Evolutionary conservation across 2,113 vertebrate genomes (phyloP), one percentile per base, ranked within the genome.

Genomic region (Numenius arquata): DNA sequence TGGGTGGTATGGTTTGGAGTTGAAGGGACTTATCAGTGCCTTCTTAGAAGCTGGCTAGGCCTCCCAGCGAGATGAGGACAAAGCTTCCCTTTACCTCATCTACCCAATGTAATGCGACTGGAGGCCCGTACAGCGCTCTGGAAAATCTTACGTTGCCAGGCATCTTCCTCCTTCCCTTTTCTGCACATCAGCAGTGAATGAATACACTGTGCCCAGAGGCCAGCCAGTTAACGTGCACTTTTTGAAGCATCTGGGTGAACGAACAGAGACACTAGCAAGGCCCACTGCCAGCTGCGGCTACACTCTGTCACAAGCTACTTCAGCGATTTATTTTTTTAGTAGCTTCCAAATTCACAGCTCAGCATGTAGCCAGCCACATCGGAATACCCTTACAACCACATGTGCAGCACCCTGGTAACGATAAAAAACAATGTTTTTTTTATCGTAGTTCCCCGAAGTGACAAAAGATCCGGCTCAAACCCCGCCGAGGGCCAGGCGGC

Each of bases 361-460:
- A 43, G 55, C 62, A 48, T 2, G 8, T 11, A 3, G 7, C 7
- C 41, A 5, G 3, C 19, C 23, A 36, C 48, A 47, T 0, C 11
- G 7, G 6, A 67, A 12, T 3, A 14, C 15, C 14, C 56, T 11
- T 21, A n/a, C 8, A 67, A n/a, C 56, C 62, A 23, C 38, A 9
- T 1, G 6, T 1, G 7, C 50, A 48, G 21, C 41, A 45, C 14
- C 19, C 9, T 2, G 9, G 6, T 2, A 4, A 3, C 8, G 3
- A 1, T 7, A 0, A 9, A 48, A 18, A 4, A 9, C 47, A 15
- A 6, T 2, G 5, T 11, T 41, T 22, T 15, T 15, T 36, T 11
- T 0, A 12, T 8, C 26, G 2, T 34, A 10, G 34, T 0, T n/a
- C 9, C 22, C 29, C 4, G 16, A 6, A 3, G 2, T 2, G 15